Evolutionary conservation across 2,888 invertebrate species (phyloP), one percentile per base, ranked within the genome.

Genomic region (Geophilus truncorum): DNA sequence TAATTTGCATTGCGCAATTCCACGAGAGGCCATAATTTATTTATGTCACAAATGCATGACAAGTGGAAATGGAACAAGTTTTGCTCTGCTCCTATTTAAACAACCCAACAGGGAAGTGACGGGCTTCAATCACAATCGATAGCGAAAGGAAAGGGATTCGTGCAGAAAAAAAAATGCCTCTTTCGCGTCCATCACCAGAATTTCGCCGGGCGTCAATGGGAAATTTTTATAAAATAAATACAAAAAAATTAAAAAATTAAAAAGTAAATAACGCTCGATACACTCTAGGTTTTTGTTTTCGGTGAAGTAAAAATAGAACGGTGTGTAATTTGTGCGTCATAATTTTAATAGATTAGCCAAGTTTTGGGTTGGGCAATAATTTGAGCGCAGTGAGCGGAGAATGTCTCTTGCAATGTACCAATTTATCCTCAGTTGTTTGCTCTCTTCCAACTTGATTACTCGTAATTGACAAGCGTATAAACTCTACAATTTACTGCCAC

Each of bases 1-100:
- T 77, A 77, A 77, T 77, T 77, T 77, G 36, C 77, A 77, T 36
- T 36, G 77, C 36, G 32, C 36, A 77, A 77, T 77, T 77, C 32
- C 77, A 77, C 34, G 77, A 23, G 23, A 36, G 23, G 77, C 77
- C 23, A 77, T 77, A 77, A 77, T 34, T 77, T 77, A 77, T 77
- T 77, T 77, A 77, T 77, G 36, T 51, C 51, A 51, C 51, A 51
- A 51, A 51, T 51, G 51, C 51, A 51, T 51, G 51, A 51, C 76
- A 30, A 30, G 76, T 75, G 76, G 32, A 30, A 32, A 75, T 32
- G 76, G 76, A 75, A 28, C 76, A 75, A 75, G 76, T 75, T 75
- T 30, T 75, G 76, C 51, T 51, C 51, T 51, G 51, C 51, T 51
- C 51, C 51, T 51, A 51, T 51, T 51, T 51, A 51, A 51, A 51